Base-by-base conservation (phyloP, 2,113 vertebrate species). In the Protobothrops mucrosquamatus region DNA sequence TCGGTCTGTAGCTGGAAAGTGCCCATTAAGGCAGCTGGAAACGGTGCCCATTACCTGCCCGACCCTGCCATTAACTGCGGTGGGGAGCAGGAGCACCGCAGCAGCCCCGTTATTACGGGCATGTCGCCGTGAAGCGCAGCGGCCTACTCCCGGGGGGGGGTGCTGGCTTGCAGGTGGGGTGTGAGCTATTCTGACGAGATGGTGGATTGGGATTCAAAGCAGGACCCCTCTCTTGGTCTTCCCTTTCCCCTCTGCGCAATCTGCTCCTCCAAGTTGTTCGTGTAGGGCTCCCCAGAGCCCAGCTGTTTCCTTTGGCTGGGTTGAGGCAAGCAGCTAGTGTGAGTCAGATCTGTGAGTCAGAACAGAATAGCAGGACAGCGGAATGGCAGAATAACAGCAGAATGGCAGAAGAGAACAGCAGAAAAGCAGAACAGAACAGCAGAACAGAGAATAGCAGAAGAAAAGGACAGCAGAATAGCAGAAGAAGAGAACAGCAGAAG, bases 11-110 rank as follows among this genome's bases (percentile, higher is more conserved):
- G 89, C 48, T 2, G n/a, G 2, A 93, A 93, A 64, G 56, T 46
- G 22, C 89, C 69, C 14, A 91, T 91, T 93, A 87, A 23, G 43
- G 56, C 92, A 69, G 85, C 57, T 43, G 48, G 91, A 55, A 51
- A 34, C 0, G 23, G 48, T 20, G 23, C 51, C 64, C 51, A 88
- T 93, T 90, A 64, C 81, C 81, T 86, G 56, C 74, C 74, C 2
- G 92, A 23, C n/a, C 3, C 57, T 64, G 7, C 69, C 92, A 46
- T 69, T 93, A 43, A n/a, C 54, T 18, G 56, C 14, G 4, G 59
- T 51, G 15, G 56, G 43, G n/a, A 48, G 48, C 10, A n/a, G 86
- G 86, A 48, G 34, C 11, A 43, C 39, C 0, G 12, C 48, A 0
- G 74, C 81, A 74, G 85, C 89, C 29, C 89, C 0, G 85, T 85